These are phyloP conservation scores for Scaptomyza cyrtandrae DNA, from an alignment of 2,888 invertebrate species.

Conservation along the genomic window DNA sequence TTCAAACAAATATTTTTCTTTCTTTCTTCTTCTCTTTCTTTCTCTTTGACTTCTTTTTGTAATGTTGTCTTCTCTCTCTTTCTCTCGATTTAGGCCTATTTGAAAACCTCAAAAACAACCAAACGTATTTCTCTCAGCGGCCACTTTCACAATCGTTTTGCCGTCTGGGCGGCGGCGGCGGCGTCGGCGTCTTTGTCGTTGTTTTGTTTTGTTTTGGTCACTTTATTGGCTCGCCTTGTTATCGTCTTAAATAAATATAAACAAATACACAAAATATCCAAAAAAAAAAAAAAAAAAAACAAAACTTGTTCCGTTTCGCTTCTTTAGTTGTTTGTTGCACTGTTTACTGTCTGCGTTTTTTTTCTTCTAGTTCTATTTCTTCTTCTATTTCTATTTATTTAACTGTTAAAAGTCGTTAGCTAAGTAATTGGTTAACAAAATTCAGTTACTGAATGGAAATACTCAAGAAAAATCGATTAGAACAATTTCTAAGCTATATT, in stretches of 20 bases:
- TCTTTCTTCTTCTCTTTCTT: background rate
- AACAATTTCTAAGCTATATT: too few relatives aligned
- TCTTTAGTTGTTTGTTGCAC: slow-evolving; percentile 4
- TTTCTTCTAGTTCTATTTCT: background rate
- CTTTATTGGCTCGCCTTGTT: slow-evolving; percentile 26
- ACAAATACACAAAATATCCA: slow-evolving; percentile 17
- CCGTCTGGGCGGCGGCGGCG: slow-evolving; percentile 4
- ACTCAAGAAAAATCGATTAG: too few relatives aligned
- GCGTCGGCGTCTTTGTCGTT: background rate
- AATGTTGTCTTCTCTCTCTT: background rate
- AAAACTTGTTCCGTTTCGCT: slow-evolving; percentile 12
- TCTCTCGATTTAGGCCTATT: slow-evolving; percentile 1
- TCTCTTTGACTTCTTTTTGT: slow-evolving; percentile 21
- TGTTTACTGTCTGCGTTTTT: slow-evolving; percentile 4
- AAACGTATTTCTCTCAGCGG: background rate
- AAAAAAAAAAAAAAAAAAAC: too few relatives aligned
- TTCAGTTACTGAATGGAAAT: background rate
- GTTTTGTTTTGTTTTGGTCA: slow-evolving; percentile 5
- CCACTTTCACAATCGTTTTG: slow-evolving; percentile 45
- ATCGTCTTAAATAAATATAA: slow-evolving; percentile 53
- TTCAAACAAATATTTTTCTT: slow-evolving; percentile 6
- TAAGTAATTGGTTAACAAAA: background rate
- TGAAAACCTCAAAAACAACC: background rate
- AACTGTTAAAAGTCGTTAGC: slow-evolving; percentile 25
- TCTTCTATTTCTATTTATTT: background rate